Evolutionary conservation across 2,888 invertebrate genomes (phyloP).

Genomic region (Trachelus tabidus): DNA sequence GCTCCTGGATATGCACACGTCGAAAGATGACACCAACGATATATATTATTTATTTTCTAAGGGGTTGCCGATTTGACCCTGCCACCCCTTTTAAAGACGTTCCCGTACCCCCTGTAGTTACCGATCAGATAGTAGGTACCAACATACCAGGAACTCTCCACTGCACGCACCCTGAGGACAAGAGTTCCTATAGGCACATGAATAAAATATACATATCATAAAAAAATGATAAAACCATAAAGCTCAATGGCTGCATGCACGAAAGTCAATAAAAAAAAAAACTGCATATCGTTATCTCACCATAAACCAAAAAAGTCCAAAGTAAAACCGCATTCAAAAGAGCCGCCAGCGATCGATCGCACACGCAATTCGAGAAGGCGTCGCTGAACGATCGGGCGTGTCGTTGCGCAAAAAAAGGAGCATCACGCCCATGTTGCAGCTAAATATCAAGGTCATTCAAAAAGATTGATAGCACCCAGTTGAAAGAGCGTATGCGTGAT

Average conservation of each 20-base stretch:
- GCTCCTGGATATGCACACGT: background rate
- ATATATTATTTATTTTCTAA: constrained; percentile 56
- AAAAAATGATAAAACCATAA: no score
- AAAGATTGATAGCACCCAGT: no score
- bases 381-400: no score
- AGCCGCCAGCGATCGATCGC: no score
- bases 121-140: constrained; percentile 46
- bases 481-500: no score
- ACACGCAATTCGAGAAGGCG: no score
- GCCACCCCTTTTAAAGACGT: constrained; percentile 33
- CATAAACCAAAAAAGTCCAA: background rate
- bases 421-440: no score
- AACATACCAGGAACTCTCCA: constrained; percentile 6
- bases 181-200: background rate
- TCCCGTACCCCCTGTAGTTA: constrained; percentile 40
- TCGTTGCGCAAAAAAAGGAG: no score
- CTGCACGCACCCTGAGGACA: background rate
- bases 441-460: no score
- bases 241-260: no score
- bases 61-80: constrained; percentile 51
- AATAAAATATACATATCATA: background rate
- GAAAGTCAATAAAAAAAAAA: no score
- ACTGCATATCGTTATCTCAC: background rate
- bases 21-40: constrained; percentile 45
- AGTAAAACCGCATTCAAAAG: no score